Evolutionary conservation across 2,797 vertebrate species (phyloP).

Genomic region (Epinephelus malabaricus): DNA sequence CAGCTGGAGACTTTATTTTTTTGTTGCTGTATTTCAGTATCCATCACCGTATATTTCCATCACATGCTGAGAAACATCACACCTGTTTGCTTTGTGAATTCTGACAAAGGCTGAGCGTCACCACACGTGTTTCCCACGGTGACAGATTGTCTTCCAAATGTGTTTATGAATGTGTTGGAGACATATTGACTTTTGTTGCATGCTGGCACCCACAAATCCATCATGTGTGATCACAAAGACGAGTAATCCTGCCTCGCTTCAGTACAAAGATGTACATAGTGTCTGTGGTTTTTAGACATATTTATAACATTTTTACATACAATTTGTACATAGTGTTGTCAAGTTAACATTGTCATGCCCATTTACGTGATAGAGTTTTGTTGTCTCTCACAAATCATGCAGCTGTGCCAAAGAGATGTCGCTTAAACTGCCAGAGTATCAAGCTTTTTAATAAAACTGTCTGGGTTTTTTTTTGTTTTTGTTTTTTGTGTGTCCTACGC

Average conservation of each 20-base stretch:
- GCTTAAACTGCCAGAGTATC: slow-evolving; percentile 66
- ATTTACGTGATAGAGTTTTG: slow-evolving; percentile 68
- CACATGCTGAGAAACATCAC: slow-evolving; percentile 48
- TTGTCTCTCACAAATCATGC: slow-evolving; percentile 80
- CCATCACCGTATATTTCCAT: slow-evolving; percentile 19
- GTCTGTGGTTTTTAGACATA: slow-evolving; percentile 88
- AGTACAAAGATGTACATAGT: slow-evolving; percentile 84
- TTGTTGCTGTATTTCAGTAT: slow-evolving; percentile 39
- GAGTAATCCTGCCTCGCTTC: slow-evolving; percentile 62
- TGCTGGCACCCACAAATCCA: slow-evolving; percentile 46
- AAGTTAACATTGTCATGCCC: slow-evolving; percentile 79
- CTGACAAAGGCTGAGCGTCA: slow-evolving; percentile 10
- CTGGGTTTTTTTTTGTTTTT: not conserved
- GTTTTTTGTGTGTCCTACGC: slow-evolving; percentile 39
- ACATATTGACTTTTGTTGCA: slow-evolving; percentile 64
- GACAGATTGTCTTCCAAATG: slow-evolving; percentile 15
- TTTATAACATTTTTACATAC: slow-evolving; percentile 88
- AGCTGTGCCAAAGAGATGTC: slow-evolving; percentile 84
- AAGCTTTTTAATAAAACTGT: slow-evolving; percentile 39
- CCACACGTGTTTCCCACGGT: not conserved
- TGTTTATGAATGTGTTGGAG: slow-evolving; percentile 55
- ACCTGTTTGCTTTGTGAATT: slow-evolving; percentile 22
- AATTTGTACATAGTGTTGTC: slow-evolving; percentile 88
- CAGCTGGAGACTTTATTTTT: slow-evolving; percentile 19
- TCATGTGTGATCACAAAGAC: slow-evolving; percentile 54